Conservation (phyloP, 2,888 invertebrate species). For the Rhodophaea formosa region DNA sequence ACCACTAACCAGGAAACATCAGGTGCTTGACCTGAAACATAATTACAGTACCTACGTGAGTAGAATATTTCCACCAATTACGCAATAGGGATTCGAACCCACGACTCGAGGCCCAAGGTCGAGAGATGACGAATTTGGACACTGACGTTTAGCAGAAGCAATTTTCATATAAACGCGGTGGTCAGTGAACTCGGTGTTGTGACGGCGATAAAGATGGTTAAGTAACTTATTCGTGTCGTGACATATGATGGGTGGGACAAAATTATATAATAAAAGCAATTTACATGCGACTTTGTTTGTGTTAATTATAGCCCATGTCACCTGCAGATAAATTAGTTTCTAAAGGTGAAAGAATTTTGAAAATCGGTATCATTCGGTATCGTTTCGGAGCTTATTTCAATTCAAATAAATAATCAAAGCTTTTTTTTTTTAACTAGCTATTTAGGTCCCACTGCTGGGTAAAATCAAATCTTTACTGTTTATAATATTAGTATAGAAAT, state of each 20-base stretch:
- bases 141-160: neutral
- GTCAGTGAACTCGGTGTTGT: conserved; percentile 2
- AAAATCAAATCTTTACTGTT: no score
- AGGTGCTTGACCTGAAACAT: neutral
- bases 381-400: no score
- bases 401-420: no score
- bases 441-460: no score
- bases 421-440: no score
- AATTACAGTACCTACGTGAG: neutral
- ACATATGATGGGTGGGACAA: neutral
- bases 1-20: neutral
- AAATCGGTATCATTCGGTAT: no score
- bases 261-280: neutral
- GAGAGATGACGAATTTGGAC: neutral
- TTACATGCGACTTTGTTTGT: no score
- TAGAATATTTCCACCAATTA: conserved; percentile 9
- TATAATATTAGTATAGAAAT: no score
- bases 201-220: conserved; percentile 2
- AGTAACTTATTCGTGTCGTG: neutral
- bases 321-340: no score
- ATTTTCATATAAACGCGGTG: neutral
- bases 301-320: no score
- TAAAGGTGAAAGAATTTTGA: no score
- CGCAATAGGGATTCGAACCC: conserved; percentile 9
- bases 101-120: neutral